Evolutionary conservation across 1,140 invertebrate species (phyloP), one percentile per base, ranked within the genome.

Genomic region (Nymphalis io): DNA sequence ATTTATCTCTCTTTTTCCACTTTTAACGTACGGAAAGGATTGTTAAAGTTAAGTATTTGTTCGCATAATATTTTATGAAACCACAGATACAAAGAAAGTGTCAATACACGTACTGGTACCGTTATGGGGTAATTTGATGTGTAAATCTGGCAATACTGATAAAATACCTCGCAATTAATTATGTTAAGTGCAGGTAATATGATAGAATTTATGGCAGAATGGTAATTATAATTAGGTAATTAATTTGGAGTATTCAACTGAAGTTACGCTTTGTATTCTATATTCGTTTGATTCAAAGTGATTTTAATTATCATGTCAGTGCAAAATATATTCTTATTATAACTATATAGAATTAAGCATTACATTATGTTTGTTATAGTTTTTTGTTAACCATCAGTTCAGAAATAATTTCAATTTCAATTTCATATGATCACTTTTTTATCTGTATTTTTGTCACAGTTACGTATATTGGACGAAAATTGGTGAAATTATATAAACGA

Each of bases 121-220:
- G 6, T 46, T 46, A 0, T 8, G 8, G 44, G 44, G 0, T 16
- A 46, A 46, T 21, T 15, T 53, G 20, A 53, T 12, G 20, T 3
- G 18, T 53, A 3, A 12, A 53, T 16, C 18, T 21, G 48, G 48
- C 48, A 53, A 53, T n/a, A 53, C 48, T 11, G 20, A 46, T 46
- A 46, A 46, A 21, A 53, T 53, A 53, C 20, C 48, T 58, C 33
- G 38, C 33, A 58, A 58, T 59, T 48, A 63, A 63, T 63, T 63
- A 63, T 16, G 16, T 51, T 48, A 51, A 62, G 44, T 48, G 60
- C 42, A 61, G 39, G 13, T 61, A 61, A 61, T 62, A 62, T 62
- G 1, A 62, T 62, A 51, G 46, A 42, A 38, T 62, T 62, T 51
- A 51, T 46, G 27, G 20, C 42, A 27, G 20, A 12, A 51, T 38